A percentile compares a stretch with the other conserved stretches of the same genome.
phyloP scores from a whole-genome alignment of 2,113 vertebrate genomes.

The Myocastor coypus region DNA sequence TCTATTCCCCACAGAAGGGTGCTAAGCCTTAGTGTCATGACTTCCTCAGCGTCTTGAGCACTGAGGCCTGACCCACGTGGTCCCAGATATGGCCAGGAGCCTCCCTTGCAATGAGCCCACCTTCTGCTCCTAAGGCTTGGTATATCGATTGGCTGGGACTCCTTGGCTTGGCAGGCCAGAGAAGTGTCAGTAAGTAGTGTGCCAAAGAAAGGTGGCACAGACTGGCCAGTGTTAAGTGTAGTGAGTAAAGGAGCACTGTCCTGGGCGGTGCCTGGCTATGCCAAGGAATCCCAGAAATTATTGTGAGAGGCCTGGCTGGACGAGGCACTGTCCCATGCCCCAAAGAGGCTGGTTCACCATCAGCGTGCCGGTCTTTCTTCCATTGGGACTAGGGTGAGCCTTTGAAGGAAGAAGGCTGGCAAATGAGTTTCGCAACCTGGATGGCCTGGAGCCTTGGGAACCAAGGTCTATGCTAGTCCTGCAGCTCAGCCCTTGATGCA shows the following conservation, averaged over 20 bases:
- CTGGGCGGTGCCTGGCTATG: neutral
- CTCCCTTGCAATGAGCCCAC: neutral
- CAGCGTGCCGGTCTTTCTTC: neutral
- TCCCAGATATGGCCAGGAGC: neutral
- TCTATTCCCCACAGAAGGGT: neutral
- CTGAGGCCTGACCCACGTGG: neutral
- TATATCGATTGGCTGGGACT: neutral
- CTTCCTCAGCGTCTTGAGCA: neutral
- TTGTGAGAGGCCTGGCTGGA: neutral
- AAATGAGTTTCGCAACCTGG: neutral
- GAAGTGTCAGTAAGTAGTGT: neutral
- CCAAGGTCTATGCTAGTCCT: neutral
- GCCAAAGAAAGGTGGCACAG: neutral
- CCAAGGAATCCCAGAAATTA: neutral
- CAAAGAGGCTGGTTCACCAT: neutral
- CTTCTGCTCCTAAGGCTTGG: neutral
- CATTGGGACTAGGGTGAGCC: neutral
- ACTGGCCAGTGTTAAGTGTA: neutral
- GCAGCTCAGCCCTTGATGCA: neutral
- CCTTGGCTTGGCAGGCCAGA: neutral
- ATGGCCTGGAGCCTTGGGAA: conserved; percentile 27
- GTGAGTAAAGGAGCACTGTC: rapidly evolving
- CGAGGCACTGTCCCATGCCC: neutral
- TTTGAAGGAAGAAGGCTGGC: neutral
- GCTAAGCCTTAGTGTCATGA: neutral